Evolutionary conservation across 2,888 invertebrate species (phyloP), one percentile per base, ranked within the genome.

Genomic region (Thecophora atra): DNA sequence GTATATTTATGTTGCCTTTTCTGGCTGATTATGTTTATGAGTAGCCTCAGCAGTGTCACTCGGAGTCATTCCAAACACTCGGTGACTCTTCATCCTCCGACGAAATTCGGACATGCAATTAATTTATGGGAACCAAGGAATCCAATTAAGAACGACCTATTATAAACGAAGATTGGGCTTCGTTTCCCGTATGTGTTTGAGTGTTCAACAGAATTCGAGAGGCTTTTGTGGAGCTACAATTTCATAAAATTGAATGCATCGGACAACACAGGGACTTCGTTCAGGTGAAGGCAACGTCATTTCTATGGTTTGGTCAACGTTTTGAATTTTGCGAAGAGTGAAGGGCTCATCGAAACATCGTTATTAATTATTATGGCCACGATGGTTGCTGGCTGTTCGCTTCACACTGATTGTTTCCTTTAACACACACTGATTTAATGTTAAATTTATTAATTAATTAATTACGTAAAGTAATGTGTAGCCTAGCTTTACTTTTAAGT

Each of bases 81-180:
- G n/a, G 37, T 37, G 2, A 5, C 5, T 15, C 26, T 11, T 4
- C 26, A 21, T 11, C 17, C 58, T 28, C 28, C 58, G 26, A 3
- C 26, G 26, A 47, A 64, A 64, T 47, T 26, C 64, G 3, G 21
- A 5, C 64, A 44, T 26, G 64, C 44, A 64, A 64, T 64, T 47
- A 47, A 64, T 64, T 47, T 44, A 44, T 47, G 64, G 19, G 47
- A 44, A 64, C 24, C 64, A 64, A 24, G 64, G 26, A 64, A 64
- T 64, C 64, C 47, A 64, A 64, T 64, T 64, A 64, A 47, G 44
- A 64, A 47, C 47, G 64, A 28, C 24, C 47, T 47, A 47, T 47
- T 26, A 64, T 28, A 30, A 60, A 30, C 60, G 30, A 13, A 19
- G 3, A 64, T 24, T 2, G 26, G 47, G 47, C 17, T 24, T 24